Conservation (phyloP, 2,797 vertebrate genomes). For the Avahi laniger region DNA sequence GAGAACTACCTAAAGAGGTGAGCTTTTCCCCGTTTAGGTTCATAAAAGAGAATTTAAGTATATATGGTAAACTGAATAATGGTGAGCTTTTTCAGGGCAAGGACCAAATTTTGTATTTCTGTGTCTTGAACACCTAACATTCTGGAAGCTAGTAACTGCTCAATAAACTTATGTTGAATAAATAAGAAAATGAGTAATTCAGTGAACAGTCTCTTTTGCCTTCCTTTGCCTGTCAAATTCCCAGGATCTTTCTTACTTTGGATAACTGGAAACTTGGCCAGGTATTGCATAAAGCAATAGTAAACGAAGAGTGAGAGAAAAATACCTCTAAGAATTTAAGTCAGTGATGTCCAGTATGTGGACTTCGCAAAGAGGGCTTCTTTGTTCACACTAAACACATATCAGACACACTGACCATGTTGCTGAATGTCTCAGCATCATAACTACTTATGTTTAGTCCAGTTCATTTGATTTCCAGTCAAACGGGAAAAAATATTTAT, state of each 20-base stretch:
- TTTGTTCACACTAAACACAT: background rate
- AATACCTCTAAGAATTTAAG: background rate
- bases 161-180: background rate
- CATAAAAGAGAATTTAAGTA: background rate
- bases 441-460: constrained; percentile 29
- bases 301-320: background rate
- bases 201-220: background rate
- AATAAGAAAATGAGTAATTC: background rate
- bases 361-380: background rate
- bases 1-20: background rate
- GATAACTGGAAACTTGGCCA: background rate
- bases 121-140: background rate
- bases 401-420: background rate
- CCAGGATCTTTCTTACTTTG: background rate
- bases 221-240: background rate
- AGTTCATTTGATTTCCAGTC: constrained; percentile 36
- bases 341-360: background rate
- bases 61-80: background rate
- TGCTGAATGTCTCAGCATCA: background rate
- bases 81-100: background rate
- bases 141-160: background rate
- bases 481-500: constrained; percentile 60
- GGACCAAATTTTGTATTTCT: background rate
- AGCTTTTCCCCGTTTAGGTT: background rate
- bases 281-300: background rate